Conservation (phyloP, 2,113 vertebrate species). For the Crotalus tigris region DNA sequence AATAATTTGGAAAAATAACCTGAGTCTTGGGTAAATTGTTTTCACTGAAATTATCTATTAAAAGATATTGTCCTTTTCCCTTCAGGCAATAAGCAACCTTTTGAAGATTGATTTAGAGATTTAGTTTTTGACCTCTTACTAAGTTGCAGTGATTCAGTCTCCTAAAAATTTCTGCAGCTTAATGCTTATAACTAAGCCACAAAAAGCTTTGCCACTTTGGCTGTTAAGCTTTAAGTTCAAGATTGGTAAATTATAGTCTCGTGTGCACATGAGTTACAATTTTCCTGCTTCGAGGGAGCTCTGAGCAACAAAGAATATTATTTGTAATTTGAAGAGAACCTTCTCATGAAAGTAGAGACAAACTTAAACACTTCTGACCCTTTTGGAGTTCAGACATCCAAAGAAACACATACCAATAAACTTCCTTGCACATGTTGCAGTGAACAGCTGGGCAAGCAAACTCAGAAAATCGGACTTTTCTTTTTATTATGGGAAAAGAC, state of each 20-base stretch:
- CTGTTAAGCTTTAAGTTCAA: neutral
- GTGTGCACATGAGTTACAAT: neutral
- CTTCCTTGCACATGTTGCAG: neutral
- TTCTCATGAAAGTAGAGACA: neutral
- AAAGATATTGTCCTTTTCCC: fast-evolving
- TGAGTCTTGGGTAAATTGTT: neutral
- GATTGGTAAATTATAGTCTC: slow-evolving; percentile 6
- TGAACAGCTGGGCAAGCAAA: neutral
- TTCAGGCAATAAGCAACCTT: neutral
- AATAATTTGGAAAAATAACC: neutral
- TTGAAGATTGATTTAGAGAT: neutral
- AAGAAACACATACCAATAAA: neutral
- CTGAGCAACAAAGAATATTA: neutral
- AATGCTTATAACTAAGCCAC: neutral
- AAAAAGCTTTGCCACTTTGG: slow-evolving; percentile 11
- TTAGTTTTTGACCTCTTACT: neutral
- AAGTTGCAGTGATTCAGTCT: slow-evolving; percentile 7
- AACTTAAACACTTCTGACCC: neutral
- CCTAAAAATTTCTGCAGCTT: neutral
- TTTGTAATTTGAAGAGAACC: slow-evolving; percentile 4
- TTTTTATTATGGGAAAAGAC: neutral
- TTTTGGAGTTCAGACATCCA: neutral
- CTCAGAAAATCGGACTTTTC: neutral
- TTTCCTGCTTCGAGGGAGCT: neutral
- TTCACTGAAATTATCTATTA: neutral